Evolutionary conservation across 1,140 invertebrate species (phyloP).

Genomic region (Argopecten irradians): DNA sequence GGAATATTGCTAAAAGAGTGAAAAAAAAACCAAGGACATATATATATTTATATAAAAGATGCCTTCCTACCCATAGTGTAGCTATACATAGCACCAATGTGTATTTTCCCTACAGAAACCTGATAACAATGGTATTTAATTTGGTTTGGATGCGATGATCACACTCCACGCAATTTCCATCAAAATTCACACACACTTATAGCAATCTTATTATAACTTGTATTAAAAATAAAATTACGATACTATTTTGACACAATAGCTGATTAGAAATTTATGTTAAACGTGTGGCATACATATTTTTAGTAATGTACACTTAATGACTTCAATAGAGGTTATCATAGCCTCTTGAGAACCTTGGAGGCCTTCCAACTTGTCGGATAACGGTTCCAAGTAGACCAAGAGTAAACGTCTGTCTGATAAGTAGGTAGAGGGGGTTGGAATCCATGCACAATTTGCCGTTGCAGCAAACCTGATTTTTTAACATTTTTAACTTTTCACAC

Average conservation of each 20-base stretch:
- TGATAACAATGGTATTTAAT: background rate
- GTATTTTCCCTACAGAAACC: background rate
- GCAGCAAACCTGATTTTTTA: conserved; percentile 5
- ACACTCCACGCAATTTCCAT: background rate
- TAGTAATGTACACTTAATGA: conserved; percentile 23
- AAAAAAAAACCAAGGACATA: too few species aligned
- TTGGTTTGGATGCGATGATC: background rate
- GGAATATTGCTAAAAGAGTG: too few species aligned
- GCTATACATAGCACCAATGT: background rate
- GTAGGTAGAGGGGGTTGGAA: background rate
- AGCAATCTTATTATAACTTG: background rate
- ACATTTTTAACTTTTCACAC: background rate
- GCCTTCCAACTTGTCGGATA: conserved; percentile 3
- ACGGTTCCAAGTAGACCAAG: conserved; percentile 14
- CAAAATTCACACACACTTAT: background rate
- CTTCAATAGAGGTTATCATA: conserved; percentile 14
- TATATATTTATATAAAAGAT: too few species aligned
- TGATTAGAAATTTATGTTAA: background rate
- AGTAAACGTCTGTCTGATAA: background rate
- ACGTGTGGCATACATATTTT: conserved; percentile 13
- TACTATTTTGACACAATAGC: background rate
- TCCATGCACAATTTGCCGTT: background rate
- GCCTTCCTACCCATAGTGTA: too few species aligned
- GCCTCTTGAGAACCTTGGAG: background rate
- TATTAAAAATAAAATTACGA: background rate